A percentile compares a stretch with the other conserved stretches of the same genome.
Conservation (phyloP, 2,797 vertebrate species). For the Onychomys torridus region DNA sequence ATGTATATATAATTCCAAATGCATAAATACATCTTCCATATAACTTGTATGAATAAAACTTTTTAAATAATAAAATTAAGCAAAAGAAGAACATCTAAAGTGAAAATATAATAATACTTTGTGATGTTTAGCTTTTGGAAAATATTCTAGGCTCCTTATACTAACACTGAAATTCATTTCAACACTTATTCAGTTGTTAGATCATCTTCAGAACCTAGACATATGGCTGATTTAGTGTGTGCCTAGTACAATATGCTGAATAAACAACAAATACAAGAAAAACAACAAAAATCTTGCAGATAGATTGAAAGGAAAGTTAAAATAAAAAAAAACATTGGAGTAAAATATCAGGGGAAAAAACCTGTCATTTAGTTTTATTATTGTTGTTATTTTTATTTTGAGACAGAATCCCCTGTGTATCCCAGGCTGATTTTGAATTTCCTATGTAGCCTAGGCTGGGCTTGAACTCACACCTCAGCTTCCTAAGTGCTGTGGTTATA, state of each 20-base stretch:
- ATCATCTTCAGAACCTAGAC: constrained; percentile 34
- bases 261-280: neutral
- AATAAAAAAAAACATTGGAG: neutral
- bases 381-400: neutral
- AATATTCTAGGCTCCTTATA: neutral
- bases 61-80: constrained; percentile 36
- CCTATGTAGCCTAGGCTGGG: neutral
- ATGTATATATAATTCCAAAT: neutral
- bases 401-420: neutral
- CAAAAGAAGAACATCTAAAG: neutral
- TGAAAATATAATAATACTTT: neutral
- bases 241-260: neutral
- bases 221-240: neutral
- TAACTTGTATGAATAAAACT: neutral
- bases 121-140: constrained; percentile 19
- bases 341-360: constrained; percentile 41
- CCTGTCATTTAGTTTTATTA: neutral
- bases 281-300: neutral
- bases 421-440: neutral
- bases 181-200: neutral
- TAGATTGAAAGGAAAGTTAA: neutral
- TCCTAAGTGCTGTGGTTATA: neutral
- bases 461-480: neutral
- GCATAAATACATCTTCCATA: neutral
- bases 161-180: constrained; percentile 12